Conservation (phyloP, 2,113 vertebrate genomes). For the Garra rufa region DNA sequence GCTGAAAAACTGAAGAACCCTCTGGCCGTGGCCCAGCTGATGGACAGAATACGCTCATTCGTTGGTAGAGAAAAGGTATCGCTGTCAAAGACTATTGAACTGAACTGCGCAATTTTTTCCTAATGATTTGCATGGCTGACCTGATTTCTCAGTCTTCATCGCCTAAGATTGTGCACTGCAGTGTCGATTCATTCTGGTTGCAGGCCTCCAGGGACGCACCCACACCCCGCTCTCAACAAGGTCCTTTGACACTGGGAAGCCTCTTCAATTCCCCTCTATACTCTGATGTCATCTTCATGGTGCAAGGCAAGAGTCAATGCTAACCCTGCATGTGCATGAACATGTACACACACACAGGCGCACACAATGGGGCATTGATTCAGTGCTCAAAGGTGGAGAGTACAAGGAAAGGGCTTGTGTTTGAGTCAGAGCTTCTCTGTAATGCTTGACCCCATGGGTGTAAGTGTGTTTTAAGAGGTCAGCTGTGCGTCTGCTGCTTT, state of each 20-base stretch:
- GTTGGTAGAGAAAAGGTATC: slow-evolving; percentile 77
- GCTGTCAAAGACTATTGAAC: not conserved
- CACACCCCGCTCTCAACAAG: slow-evolving; percentile 73
- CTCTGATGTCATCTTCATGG: slow-evolving; percentile 96
- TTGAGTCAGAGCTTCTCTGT: not conserved
- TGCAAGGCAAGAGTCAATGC: slow-evolving; percentile 85
- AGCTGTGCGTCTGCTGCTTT: slow-evolving; percentile 27
- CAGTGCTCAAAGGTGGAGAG: not conserved
- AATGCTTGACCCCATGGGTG: not conserved
- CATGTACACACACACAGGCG: not conserved
- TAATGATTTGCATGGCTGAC: not conserved
- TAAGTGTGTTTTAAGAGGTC: not conserved
- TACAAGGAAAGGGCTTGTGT: not conserved
- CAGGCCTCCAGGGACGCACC: slow-evolving; percentile 74
- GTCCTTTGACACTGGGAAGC: slow-evolving; percentile 85
- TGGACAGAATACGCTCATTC: slow-evolving; percentile 90
- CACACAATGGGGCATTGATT: slow-evolving; percentile 21
- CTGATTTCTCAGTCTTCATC: slow-evolving; percentile 3
- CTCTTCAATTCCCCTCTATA: slow-evolving; percentile 93
- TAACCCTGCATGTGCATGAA: not conserved
- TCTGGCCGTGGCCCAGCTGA: slow-evolving; percentile 83
- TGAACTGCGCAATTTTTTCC: not conserved
- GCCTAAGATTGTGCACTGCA: slow-evolving; percentile 1
- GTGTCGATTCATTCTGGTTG: slow-evolving; percentile 43
- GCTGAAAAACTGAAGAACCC: slow-evolving; percentile 89